A percentile compares a stretch with the other conserved stretches of the same genome.
These are phyloP conservation scores for Laupala kohalensis DNA, from an alignment of 1,140 invertebrate species.

Conservation along the genomic window DNA sequence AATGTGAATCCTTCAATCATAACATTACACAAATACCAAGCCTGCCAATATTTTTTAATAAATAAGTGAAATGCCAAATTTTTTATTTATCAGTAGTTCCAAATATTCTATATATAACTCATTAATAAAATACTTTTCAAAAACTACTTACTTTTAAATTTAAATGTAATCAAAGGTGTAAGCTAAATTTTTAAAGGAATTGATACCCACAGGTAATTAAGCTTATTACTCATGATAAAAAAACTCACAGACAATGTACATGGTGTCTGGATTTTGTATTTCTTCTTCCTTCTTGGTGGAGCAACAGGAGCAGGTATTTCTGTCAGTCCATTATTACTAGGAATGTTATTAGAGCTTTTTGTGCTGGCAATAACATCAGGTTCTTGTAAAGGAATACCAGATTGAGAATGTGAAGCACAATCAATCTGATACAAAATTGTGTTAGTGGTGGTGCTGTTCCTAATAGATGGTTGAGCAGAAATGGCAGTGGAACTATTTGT, in stretches of 20 bases:
- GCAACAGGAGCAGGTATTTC: constrained; percentile 44
- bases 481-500: neutral
- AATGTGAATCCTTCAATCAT: too few relatives aligned
- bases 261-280: constrained; percentile 41
- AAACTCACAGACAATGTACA: constrained; percentile 31
- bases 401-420: neutral
- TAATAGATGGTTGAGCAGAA: constrained; percentile 1
- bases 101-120: too few relatives aligned
- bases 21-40: too few relatives aligned
- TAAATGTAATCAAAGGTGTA: too few relatives aligned
- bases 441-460: neutral
- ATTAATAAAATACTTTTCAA: too few relatives aligned
- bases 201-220: neutral
- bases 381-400: constrained; percentile 45
- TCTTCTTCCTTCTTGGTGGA: constrained; percentile 68
- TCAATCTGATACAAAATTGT: neutral
- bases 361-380: constrained; percentile 90
- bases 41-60: too few relatives aligned
- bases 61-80: too few relatives aligned
- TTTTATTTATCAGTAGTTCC: too few relatives aligned
- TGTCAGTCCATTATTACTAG: constrained; percentile 1
- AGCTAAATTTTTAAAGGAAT: too few relatives aligned
- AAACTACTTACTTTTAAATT: too few relatives aligned
- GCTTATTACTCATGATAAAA: neutral
- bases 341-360: constrained; percentile 43